These are phyloP conservation scores for Aethes cnicana DNA, from an alignment of 2,888 invertebrate genomes.

Conservation along the genomic window DNA sequence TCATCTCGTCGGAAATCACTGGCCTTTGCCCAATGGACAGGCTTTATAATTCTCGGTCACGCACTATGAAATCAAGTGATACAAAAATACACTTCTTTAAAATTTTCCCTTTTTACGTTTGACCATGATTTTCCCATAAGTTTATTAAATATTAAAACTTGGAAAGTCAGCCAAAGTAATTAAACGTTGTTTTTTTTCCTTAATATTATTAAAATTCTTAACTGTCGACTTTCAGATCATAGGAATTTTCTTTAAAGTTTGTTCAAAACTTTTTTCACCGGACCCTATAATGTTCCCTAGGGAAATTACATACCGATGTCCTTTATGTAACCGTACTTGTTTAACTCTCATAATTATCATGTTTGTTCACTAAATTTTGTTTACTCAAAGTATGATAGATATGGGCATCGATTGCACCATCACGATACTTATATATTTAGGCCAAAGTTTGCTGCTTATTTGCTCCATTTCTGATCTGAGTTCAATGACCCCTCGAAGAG, in stretches of 20 bases:
- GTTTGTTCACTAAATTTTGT: conserved; percentile 9
- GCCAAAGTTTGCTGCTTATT: conserved; percentile 18
- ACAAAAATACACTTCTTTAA: neutral
- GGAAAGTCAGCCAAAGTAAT: too few species aligned
- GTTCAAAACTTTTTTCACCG: too few species aligned
- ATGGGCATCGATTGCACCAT: conserved; percentile 10
- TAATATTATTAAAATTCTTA: too few species aligned
- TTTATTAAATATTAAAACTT: too few species aligned
- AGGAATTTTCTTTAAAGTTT: too few species aligned
- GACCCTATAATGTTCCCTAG: too few species aligned
- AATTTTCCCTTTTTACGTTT: too few species aligned
- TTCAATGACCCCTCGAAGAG: conserved; percentile 50
- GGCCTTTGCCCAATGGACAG: conserved; percentile 2
- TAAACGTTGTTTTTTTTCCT: too few species aligned
- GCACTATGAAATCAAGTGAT: neutral
- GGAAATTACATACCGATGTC: too few species aligned
- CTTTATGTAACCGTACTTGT: neutral
- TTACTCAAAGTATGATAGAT: conserved; percentile 13
- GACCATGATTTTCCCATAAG: too few species aligned
- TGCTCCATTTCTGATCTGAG: conserved; percentile 37
- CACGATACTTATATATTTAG: conserved; percentile 10
- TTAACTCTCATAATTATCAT: neutral
- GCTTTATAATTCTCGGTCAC: conserved; percentile 6
- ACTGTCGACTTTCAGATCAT: too few species aligned
- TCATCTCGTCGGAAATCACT: conserved; percentile 8